Evolutionary conservation across 2,797 vertebrate species (phyloP), one percentile per base, ranked within the genome.

Genomic region (Botia almorhae): DNA sequence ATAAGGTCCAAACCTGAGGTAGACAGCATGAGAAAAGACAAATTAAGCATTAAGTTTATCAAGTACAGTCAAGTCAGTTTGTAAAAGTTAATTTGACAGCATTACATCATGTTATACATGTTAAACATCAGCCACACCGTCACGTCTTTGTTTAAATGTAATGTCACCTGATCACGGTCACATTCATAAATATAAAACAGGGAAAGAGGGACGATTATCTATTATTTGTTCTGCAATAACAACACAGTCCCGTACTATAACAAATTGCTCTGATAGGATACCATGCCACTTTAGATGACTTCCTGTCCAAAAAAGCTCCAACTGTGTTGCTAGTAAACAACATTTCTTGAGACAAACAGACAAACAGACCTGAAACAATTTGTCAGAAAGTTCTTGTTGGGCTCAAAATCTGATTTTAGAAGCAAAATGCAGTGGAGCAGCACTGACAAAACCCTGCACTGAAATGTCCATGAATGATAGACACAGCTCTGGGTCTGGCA

Each of bases 1-100:
- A 86, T 96, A 95, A 81, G 95, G 96, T 90, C 96, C 96, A 92
- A 96, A 96, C 92, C 96, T 96, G 87, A 48, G 85, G 36, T 46
- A 80, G 7, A 82, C n/a, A 86, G 51, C 55, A 80, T 21, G 7
- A 67, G 21, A 26, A 81, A 79, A 72, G n/a, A 67, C 11, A 43
- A 39, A 5, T 33, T 33, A 39, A 23, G 75, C 10, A 69, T 53
- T 73, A 23, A 70, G 39, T 50, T 70, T 74, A 70, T 76, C 33
- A 29, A 74, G 0, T 14, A 46, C 2, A 50, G 3, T 56, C 12
- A 21, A 12, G 2, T 36, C 16, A 14, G 10, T 29, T 48, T 58
- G 17, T 21, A 17, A 75, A 2, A 39, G 7, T 5, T 29, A 26
- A 7, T 65, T 33, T 53, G 7, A 23, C 14, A 75, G 13, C n/a